Evolutionary conservation across 2,113 vertebrate species (phyloP), one percentile per base, ranked within the genome.

Genomic region (Pseudolaguvia tuberculata): DNA sequence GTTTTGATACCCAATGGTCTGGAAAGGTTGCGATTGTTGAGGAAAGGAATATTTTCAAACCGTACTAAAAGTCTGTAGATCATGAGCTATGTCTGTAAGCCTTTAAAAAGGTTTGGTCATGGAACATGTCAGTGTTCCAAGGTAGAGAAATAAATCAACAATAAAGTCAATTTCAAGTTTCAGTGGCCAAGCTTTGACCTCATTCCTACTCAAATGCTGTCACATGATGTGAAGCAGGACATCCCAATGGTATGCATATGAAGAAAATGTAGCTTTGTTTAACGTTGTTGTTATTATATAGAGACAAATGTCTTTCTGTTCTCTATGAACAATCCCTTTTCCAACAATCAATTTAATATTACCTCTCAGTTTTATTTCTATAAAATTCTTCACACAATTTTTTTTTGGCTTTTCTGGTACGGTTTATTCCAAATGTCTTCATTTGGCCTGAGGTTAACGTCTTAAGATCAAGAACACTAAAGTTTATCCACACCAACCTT

Each of bases 201-300:
- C 68, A 70, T 70, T 70, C 51, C 31, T 1, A 70, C 13, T 53
- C 27, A 69, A 69, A 35, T 13, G 50, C 21, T 69, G 29, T 53
- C 50, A 55, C 4, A 7, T 55, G 68, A 70, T 70, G 8, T 42
- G 55, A 56, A 56, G n/a, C 68, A 70, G 51, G 68, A n/a, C 68
- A 42, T 53, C 20, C 14, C 13, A 23, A 53, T 56, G 31, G 55
- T 12, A 39, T 42, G 10, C 27, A 70, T 39, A 55, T 67, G 9
- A 55, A 56, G 13, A 17, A 11, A 5, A 56, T 21, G 9, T 2
- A 5, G 50, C 35, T 70, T 23, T 11, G 20, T 55, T 18, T 56
- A 48, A 13, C 29, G 45, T 9, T 18, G 9, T 4, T 50, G 45
- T 9, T 18, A 42, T 4, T 42, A 42, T 42, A 9, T 42, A 42